phyloP scores from a whole-genome alignment of 2,797 vertebrate genomes.

The Euthynnus affinis region DNA sequence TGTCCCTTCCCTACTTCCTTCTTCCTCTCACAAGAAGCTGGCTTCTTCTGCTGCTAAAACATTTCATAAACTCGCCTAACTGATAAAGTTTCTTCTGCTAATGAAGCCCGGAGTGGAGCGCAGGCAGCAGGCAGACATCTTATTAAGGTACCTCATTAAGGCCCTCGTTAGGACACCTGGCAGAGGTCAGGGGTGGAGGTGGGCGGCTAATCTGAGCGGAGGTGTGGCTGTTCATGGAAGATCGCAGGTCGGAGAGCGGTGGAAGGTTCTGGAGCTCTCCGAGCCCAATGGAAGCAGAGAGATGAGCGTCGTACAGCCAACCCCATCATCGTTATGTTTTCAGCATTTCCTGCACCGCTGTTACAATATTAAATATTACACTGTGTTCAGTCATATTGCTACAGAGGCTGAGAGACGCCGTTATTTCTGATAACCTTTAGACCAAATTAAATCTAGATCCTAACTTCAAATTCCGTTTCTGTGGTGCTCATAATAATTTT shows the following conservation, averaged over 20 bases:
- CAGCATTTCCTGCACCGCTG: slow-evolving; percentile 9
- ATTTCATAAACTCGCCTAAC: background rate
- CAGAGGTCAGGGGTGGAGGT: no score
- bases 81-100: slow-evolving; percentile 9
- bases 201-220: slow-evolving; percentile 5
- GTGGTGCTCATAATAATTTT: no score
- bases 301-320: slow-evolving; percentile 12
- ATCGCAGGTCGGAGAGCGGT: slow-evolving; percentile 49
- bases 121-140: slow-evolving; percentile 24
- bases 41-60: background rate
- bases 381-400: background rate
- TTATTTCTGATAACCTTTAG: background rate
- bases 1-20: background rate
- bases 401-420: background rate
- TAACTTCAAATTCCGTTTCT: background rate
- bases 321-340: background rate
- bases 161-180: slow-evolving; percentile 18
- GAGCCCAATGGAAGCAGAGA: slow-evolving; percentile 56
- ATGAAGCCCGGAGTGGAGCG: background rate
- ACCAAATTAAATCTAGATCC: background rate
- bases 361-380: background rate
- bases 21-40: slow-evolving; percentile 8
- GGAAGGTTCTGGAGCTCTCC: slow-evolving; percentile 57
- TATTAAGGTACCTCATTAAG: slow-evolving; percentile 9
- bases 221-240: slow-evolving; percentile 67